Percentiles rank a stretch among this genome's conserved stretches.
phyloP scores from a whole-genome alignment of 2,888 invertebrate genomes.

The Achlya flavicornis region DNA sequence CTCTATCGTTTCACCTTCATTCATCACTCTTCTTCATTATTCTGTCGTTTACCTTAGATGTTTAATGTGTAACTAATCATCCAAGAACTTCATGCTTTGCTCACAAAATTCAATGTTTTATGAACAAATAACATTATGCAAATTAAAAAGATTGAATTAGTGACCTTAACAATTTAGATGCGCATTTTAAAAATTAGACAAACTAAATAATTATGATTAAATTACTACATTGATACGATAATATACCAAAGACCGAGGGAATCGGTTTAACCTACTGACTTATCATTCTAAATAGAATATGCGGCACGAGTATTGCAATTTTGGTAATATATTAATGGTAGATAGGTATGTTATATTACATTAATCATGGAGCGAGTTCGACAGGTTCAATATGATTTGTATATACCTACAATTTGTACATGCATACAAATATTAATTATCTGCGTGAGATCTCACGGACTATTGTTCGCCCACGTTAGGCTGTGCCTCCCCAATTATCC shows the following conservation, averaged over 20 bases:
- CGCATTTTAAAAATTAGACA: neutral
- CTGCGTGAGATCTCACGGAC: slow-evolving; percentile 27
- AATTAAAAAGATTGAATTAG: neutral
- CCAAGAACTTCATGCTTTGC: neutral
- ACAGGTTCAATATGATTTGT: slow-evolving; percentile 9
- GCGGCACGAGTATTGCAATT: too few species aligned
- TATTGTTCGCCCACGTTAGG: slow-evolving; percentile 35
- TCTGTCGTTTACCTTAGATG: neutral
- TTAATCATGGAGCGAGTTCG: neutral
- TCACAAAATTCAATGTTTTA: neutral
- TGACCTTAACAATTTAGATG: neutral
- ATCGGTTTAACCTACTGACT: too few species aligned
- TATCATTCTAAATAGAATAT: too few species aligned
- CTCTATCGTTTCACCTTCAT: slow-evolving; percentile 10
- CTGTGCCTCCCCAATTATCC: slow-evolving; percentile 40
- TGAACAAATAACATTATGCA: neutral
- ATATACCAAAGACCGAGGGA: neutral
- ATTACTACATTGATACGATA: neutral
- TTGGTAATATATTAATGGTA: neutral
- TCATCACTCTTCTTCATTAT: neutral
- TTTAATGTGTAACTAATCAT: slow-evolving; percentile 10
- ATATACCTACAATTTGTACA: neutral
- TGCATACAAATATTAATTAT: slow-evolving; percentile 21
- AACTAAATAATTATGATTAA: neutral
- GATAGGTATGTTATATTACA: neutral